Percentiles rank a stretch among this genome's conserved stretches.
Evolutionary conservation across 2,113 vertebrate genomes (phyloP).

Genomic region (Macroglossus sobrinus): DNA sequence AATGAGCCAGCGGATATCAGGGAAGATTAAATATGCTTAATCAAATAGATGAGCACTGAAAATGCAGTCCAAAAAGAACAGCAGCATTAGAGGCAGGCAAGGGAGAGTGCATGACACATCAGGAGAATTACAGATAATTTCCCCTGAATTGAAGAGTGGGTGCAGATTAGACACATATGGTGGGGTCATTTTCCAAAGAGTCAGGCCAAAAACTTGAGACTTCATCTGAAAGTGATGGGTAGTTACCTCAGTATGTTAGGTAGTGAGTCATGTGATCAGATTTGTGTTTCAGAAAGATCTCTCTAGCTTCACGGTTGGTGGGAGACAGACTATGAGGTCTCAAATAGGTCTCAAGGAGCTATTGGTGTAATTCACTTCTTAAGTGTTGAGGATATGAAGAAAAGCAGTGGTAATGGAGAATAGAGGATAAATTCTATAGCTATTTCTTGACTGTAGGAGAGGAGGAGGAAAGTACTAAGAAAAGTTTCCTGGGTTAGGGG

Average conservation of each 20-base stretch:
- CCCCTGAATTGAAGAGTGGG: background rate
- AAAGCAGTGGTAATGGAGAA: background rate
- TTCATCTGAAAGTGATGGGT: background rate
- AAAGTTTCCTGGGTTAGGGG: background rate
- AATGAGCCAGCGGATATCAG: background rate
- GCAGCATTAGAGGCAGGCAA: background rate
- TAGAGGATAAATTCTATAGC: background rate
- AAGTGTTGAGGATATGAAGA: background rate
- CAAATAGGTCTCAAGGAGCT: background rate
- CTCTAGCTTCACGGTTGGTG: background rate
- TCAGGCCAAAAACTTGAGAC: background rate
- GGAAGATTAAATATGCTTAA: background rate
- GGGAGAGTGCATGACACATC: fast-evolving
- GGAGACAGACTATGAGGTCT: background rate
- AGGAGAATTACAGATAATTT: background rate
- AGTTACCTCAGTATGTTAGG: background rate
- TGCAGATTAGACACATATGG: background rate
- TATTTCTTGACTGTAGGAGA: background rate
- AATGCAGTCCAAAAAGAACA: background rate
- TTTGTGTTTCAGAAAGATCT: constrained; percentile 1
- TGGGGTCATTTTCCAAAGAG: background rate
- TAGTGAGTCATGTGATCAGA: background rate
- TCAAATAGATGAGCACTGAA: background rate
- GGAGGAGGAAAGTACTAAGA: background rate
- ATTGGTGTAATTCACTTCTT: background rate